A percentile compares a stretch with the other conserved stretches of the same genome.
Conservation (phyloP, 2,888 invertebrate species). For the Anthoptus insignis region DNA sequence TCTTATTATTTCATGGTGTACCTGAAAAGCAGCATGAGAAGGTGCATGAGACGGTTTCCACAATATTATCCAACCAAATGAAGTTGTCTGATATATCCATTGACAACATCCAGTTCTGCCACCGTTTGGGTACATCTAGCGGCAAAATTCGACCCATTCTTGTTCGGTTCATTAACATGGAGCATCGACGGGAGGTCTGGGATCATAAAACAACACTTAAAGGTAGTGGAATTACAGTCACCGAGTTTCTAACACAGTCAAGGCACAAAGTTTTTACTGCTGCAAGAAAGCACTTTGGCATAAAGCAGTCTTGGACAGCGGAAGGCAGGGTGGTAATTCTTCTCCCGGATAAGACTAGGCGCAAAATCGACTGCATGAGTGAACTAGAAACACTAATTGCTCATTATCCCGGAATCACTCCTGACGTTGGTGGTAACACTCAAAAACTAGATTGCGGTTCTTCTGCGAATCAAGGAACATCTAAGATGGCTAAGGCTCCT, state of each 20-base stretch:
- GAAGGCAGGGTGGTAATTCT: not conserved
- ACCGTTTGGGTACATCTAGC: not conserved
- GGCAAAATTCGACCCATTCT: not conserved
- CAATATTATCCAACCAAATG: not conserved
- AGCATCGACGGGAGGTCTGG: not conserved
- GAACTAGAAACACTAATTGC: not conserved
- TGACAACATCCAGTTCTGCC: not conserved
- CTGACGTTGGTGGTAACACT: no score
- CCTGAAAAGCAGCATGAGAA: slow-evolving; percentile 2
- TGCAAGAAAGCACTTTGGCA: not conserved
- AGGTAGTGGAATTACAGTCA: slow-evolving; percentile 1
- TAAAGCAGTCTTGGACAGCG: not conserved
- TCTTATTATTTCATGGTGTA: slow-evolving; percentile 5
- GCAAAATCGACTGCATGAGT: not conserved
- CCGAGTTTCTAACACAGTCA: not conserved
- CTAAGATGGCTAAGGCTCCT: no score
- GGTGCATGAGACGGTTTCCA: not conserved
- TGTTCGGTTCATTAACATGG: not conserved
- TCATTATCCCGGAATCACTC: not conserved
- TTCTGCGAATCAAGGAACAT: no score
- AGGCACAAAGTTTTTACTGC: not conserved
- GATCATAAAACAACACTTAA: not conserved
- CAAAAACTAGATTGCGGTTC: no score
- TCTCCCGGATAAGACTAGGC: not conserved
- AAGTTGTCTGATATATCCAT: not conserved